Evolutionary conservation across 1,140 invertebrate genomes (phyloP), one percentile per base, ranked within the genome.

Genomic region (Samia ricini): DNA sequence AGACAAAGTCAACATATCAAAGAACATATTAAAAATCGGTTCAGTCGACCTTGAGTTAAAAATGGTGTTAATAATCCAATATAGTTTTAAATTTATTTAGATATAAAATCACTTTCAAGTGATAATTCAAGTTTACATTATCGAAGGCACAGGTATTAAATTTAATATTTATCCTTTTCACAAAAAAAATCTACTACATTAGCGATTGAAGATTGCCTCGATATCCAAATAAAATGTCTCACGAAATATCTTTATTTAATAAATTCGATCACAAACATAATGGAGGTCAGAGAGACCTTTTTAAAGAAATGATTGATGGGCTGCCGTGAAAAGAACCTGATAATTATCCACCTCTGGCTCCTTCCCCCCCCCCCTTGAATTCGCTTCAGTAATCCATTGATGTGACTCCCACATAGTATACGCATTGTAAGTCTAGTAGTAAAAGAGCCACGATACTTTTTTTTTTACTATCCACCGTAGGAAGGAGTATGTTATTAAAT

Each of bases 271-370:
- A 56, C 24, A 21, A 42, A 18, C 12, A 55, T 42, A 54, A 52
- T 15, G 26, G 2, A 42, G 42, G 22, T 18, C 58, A 20, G 56
- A 56, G 22, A 23, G 21, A 26, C 20, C 63, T 60, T 29, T 49
- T 61, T 52, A 42, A 22, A 36, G 23, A 60, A 51, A 48, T 65
- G 63, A 65, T 65, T 65, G 63, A 65, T 65, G 63, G 24, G n/a
- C 19, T 24, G 42, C 51, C 56, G 24, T 65, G n/a, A 56, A 61
- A 60, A 8, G 42, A 4, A 24, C 36, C 50, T 18, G 18, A 56
- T 29, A 56, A 56, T 56, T 56, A 56, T 18, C 15, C 21, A 24
- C 55, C 55, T 21, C 4, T 24, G 18, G 20, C 48, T 54, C 29
- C 60, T 60, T 36, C 23, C 18, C 8, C 24, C 15, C 23, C 23